Evolutionary conservation across 2,797 vertebrate species (phyloP).

Genomic region (Poeciliopsis turneri): DNA sequence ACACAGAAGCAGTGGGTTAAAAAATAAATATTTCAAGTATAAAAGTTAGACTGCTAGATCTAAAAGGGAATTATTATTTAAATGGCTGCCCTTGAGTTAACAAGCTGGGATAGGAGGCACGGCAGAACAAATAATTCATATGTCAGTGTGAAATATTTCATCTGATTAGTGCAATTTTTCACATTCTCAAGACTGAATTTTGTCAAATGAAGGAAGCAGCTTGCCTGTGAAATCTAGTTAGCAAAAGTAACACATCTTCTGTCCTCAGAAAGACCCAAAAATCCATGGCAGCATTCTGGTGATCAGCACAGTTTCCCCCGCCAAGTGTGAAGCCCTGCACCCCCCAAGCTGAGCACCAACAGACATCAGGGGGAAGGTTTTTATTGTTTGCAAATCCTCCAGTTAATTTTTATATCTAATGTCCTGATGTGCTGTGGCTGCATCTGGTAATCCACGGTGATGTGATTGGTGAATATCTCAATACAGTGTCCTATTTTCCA

Average conservation of each 20-base stretch:
- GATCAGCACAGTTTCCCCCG: background rate
- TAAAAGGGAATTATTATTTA: conserved; percentile 4
- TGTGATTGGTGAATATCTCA: conserved; percentile 78
- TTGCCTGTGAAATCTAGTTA: conserved; percentile 64
- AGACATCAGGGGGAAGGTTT: conserved; percentile 37
- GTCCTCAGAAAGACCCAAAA: conserved; percentile 27
- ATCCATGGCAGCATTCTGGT: conserved; percentile 8
- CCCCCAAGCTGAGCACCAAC: conserved; percentile 20
- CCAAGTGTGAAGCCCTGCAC: conserved; percentile 5
- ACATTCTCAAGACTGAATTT: conserved; percentile 54
- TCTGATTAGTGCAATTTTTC: conserved; percentile 50
- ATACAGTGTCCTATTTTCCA: conserved; percentile 76
- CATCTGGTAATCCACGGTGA: conserved; percentile 75
- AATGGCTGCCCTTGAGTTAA: conserved; percentile 5
- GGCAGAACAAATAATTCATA: conserved; percentile 37
- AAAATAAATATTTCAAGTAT: conserved; percentile 16
- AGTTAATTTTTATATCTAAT: conserved; percentile 78
- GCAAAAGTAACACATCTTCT: conserved; percentile 47
- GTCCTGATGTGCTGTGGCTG: conserved; percentile 66
- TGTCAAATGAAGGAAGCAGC: conserved; percentile 57
- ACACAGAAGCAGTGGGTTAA: conserved; percentile 8
- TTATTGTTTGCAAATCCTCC: conserved; percentile 64
- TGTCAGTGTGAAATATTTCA: conserved; percentile 55
- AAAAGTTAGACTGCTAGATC: background rate
- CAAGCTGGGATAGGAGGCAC: conserved; percentile 16